Conservation (phyloP, 2,113 vertebrate genomes). For the Caretta caretta region DNA sequence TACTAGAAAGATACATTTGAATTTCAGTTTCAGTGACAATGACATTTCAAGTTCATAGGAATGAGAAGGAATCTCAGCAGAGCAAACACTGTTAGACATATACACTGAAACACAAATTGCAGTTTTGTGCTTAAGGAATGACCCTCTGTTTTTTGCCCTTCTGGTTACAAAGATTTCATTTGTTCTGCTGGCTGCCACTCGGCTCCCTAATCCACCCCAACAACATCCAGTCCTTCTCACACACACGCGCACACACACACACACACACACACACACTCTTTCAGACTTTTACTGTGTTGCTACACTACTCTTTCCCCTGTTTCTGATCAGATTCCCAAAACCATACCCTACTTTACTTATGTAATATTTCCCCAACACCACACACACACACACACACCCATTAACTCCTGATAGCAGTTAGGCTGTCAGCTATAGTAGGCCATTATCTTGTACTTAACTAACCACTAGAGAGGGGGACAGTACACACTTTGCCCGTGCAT, state of each 20-base stretch:
- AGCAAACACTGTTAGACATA: not conserved
- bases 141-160: not conserved
- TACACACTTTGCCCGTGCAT: accelerated
- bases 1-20: not conserved
- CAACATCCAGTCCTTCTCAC: not conserved
- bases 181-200: not conserved
- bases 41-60: not conserved
- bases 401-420: too few relatives aligned
- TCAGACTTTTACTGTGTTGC: not conserved
- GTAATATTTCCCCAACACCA: not conserved
- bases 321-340: not conserved
- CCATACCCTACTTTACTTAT: accelerated
- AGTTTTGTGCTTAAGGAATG: not conserved
- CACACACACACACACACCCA: too few relatives aligned
- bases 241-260: not conserved
- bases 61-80: not conserved
- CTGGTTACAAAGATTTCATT: not conserved
- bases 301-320: not conserved
- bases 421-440: not conserved
- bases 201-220: not conserved
- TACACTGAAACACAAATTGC: not conserved
- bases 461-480: not conserved
- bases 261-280: not conserved
- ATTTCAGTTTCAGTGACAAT: not conserved
- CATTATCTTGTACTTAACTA: not conserved